Base-by-base conservation (phyloP, 2,113 vertebrate genomes). In the Neodontobutis hainanensis region DNA sequence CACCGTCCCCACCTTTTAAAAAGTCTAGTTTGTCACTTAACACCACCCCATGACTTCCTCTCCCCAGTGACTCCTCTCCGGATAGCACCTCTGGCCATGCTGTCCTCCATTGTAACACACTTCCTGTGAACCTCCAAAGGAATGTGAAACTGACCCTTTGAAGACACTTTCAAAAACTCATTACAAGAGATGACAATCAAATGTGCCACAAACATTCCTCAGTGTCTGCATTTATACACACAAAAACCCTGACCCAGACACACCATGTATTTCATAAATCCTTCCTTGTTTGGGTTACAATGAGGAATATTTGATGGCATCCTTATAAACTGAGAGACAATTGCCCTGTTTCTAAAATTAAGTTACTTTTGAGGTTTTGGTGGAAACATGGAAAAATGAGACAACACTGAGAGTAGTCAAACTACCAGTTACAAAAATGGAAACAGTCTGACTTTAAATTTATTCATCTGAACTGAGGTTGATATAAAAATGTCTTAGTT, bases 101-200 rank as follows among this genome's bases (percentile, higher is more conserved):
- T 87, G 84, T 82, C 71, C 68, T 77, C 83, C 82, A 90, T 90
- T 90, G 88, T 90, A 53, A 36, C 45, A 80, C 68, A 80, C 78
- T 90, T 91, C 90, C 88, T 89, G 84, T 88, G 82, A 90, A 89
- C 87, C 64, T 85, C 74, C 76, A 77, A 52, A 85, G 76, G 86
- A 91, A 91, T 91, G 82, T 55, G 60, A 75, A 60, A 65, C 75
- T 73, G 77, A 73, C 63, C 75, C 81, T 88, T 87, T 88, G 67
- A 82, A 78, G 69, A 87, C 9, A 42, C 70, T 65, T 73, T 88
- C 69, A 78, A 65, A 82, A 81, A 84, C 58, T 77, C 78, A 81
- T 80, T 81, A 81, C 65, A 72, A 61, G 62, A 82, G 76, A 75
- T 81, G 65, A 65, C 78, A 35, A 77, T 85, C 70, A 77, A 68